A percentile compares a stretch with the other conserved stretches of the same genome.
phyloP scores from a whole-genome alignment of 2,888 invertebrate genomes.

The Furcula furcula region DNA sequence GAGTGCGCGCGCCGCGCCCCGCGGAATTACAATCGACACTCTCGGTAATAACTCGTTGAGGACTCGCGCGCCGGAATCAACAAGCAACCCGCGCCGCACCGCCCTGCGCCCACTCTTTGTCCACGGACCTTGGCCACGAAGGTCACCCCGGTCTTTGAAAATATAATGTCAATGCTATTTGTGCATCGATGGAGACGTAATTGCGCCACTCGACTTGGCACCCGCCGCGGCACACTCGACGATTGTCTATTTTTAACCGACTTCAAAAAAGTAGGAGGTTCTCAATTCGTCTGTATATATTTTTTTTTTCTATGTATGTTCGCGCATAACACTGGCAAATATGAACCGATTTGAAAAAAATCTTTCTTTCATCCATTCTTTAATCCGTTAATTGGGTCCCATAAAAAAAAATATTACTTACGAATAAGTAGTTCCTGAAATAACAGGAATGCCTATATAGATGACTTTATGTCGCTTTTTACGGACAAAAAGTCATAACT shows the following conservation, averaged over 20 bases:
- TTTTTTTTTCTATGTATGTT: no score
- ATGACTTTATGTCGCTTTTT: no score
- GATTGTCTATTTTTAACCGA: not conserved
- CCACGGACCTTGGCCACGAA: slow-evolving; percentile 17
- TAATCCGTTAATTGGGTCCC: no score
- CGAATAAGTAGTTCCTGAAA: no score
- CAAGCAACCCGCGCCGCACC: slow-evolving; percentile 32
- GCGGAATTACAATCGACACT: slow-evolving; percentile 55
- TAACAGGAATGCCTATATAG: no score
- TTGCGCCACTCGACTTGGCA: slow-evolving; percentile 2
- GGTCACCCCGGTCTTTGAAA: slow-evolving; percentile 4
- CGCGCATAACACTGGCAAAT: no score
- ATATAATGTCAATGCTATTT: slow-evolving; percentile 3
- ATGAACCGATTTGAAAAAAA: no score
- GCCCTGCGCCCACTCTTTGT: slow-evolving; percentile 3
- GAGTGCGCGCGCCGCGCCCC: slow-evolving; percentile 35
- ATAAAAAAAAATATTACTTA: no score
- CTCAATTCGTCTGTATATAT: no score
- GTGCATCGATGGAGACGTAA: not conserved
- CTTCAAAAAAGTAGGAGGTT: no score
- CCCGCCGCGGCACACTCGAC: not conserved
- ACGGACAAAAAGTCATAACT: no score
- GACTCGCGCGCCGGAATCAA: slow-evolving; percentile 41
- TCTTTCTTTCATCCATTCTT: no score
- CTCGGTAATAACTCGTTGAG: slow-evolving; percentile 58